Conservation (phyloP, 2,797 vertebrate genomes). For the Propithecus deckenii region DNA sequence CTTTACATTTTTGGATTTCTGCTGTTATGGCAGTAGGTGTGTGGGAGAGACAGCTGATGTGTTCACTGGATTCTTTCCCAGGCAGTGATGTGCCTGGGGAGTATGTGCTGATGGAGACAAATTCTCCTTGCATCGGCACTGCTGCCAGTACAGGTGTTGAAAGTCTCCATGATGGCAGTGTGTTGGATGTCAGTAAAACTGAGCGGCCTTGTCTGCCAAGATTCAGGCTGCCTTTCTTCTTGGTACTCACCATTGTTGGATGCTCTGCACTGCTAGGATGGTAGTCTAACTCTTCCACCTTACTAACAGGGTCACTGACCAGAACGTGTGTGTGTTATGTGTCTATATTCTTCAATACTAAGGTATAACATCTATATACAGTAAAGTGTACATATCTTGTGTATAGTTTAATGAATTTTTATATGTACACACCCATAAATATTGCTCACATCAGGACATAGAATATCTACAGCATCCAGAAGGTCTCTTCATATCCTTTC, state of each 20-base stretch:
- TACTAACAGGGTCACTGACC: not conserved
- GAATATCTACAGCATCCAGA: not conserved
- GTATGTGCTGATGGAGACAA: slow-evolving; percentile 54
- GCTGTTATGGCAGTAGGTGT: slow-evolving; percentile 70
- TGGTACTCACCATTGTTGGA: not conserved
- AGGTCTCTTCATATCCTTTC: not conserved
- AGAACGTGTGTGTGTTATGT: not conserved
- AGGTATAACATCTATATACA: not conserved
- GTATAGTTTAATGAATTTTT: not conserved
- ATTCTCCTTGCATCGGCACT: slow-evolving; percentile 47
- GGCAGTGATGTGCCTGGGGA: slow-evolving; percentile 69
- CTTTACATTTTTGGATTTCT: slow-evolving; percentile 74
- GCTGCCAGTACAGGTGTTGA: slow-evolving; percentile 62
- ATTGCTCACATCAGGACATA: not conserved
- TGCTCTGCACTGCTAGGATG: not conserved
- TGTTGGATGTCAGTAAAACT: slow-evolving; percentile 56
- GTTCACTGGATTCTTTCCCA: slow-evolving; percentile 78
- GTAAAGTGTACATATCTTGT: not conserved
- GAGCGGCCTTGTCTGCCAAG: slow-evolving; percentile 46
- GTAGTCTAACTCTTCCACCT: not conserved
- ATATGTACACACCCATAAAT: not conserved
- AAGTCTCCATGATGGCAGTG: slow-evolving; percentile 35
- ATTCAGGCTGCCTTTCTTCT: slow-evolving; percentile 52
- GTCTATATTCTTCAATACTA: not conserved
- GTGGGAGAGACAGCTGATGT: slow-evolving; percentile 76